A percentile compares a stretch with the other conserved stretches of the same genome.
Evolutionary conservation across 2,113 vertebrate genomes (phyloP).

Genomic region (Herpailurus yagouaroundi): DNA sequence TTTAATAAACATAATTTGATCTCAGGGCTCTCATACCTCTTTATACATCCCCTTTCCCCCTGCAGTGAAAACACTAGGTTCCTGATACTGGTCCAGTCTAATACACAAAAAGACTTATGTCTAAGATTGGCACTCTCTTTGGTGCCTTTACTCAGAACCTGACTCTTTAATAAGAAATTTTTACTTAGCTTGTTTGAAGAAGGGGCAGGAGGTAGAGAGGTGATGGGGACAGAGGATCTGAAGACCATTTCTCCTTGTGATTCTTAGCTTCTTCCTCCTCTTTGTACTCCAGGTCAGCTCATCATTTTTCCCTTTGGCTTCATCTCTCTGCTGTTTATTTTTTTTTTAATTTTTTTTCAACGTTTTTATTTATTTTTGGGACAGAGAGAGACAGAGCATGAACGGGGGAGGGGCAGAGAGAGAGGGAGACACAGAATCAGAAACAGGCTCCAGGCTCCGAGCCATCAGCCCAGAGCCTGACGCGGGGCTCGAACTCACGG

Average conservation of each 20-base stretch:
- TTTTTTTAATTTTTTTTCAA: too few relatives aligned
- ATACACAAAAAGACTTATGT: not conserved
- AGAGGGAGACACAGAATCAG: too few relatives aligned
- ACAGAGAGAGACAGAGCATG: too few relatives aligned
- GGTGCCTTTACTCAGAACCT: not conserved
- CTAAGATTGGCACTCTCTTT: not conserved
- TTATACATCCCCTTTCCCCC: not conserved
- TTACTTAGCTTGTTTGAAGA: slow-evolving; percentile 35
- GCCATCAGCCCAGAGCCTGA: too few relatives aligned
- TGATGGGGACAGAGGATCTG: not conserved
- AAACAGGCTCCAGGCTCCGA: too few relatives aligned
- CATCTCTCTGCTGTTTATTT: not conserved
- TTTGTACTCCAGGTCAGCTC: not conserved
- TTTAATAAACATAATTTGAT: not conserved
- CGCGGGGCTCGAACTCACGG: too few relatives aligned
- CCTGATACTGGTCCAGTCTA: not conserved
- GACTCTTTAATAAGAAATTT: slow-evolving; percentile 1
- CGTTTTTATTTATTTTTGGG: too few relatives aligned
- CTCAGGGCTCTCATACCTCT: not conserved
- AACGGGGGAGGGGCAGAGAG: too few relatives aligned
- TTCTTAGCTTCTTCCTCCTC: not conserved
- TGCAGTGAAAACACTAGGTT: not conserved
- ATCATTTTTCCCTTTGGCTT: not conserved
- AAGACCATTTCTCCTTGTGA: not conserved
- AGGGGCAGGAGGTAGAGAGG: not conserved